Base-by-base conservation (phyloP, 35 echinoderm and acorn worm species). In the Apostichopus californicus region DNA sequence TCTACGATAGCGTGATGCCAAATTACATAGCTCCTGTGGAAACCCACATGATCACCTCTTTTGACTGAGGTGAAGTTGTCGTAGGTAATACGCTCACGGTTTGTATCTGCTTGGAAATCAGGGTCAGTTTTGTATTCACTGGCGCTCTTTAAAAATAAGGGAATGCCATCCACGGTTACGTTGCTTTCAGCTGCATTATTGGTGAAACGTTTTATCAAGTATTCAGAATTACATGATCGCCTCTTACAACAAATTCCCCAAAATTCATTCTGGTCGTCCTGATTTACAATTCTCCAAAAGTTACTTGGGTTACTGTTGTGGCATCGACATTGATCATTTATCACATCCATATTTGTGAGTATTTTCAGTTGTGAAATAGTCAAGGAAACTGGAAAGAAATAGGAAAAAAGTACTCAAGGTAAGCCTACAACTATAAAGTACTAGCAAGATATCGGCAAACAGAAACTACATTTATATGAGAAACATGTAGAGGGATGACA, bases 181-280 rank as follows among this genome's bases (percentile, higher is more conserved):
- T 6, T 2, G 28, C 2, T 53, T 5, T 81, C 78, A 34, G 5
- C 14, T 53, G 10, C 78, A 34, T 9, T 52, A 0, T 34, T 9
- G 9, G 5, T 9, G 28, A 81, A 81, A 54, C 18, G 0, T 3
- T 55, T 18, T 1, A 81, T 54, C 12, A 81, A 54, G 17, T 81
- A 81, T 53, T 81, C 78, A 0, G 78, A n/a, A 9, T 24, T 54
- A 81, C 78, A 81, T 13, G 26, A 54, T 81, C 78, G 78, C 52
- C 6, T 81, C 78, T 81, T 81, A 53, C 78, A 81, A 54, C 78
- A 81, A 9, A 81, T 24, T 81, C 78, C 78, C 78, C 78, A 81
- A 28, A 81, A 13, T 81, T 81, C 78, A 34, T 34, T 34, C 28
- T 60, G 58, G 58, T 1, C 11, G 58, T 60, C 0, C 58, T 1